Conservation (phyloP, 2,113 vertebrate species). For the Semicossyphus pulcher region DNA sequence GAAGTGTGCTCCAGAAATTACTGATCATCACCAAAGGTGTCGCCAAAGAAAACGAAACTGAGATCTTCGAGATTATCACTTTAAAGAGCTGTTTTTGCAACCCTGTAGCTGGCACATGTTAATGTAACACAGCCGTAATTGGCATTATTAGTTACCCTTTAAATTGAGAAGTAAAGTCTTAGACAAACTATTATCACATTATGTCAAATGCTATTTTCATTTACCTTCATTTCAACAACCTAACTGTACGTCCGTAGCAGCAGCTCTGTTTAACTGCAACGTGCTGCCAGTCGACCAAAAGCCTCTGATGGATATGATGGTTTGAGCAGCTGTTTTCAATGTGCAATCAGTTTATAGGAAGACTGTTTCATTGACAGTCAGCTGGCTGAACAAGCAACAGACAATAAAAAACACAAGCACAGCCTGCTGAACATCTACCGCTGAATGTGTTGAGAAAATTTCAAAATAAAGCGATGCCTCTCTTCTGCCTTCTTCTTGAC, state of each 20-base stretch:
- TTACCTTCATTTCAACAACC: background rate
- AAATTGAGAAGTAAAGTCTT: background rate
- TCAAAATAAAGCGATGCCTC: too few species aligned
- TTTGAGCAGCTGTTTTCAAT: slow-evolving; percentile 21
- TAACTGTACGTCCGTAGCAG: background rate
- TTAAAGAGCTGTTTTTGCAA: too few species aligned
- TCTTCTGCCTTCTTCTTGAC: too few species aligned
- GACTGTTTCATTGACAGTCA: background rate
- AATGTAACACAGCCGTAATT: background rate
- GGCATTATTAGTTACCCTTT: background rate
- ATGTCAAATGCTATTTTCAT: background rate
- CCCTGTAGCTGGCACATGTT: too few species aligned
- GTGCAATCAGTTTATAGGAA: background rate
- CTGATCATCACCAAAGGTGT: too few species aligned
- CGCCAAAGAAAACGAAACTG: too few species aligned
- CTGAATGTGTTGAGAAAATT: background rate
- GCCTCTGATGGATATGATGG: background rate
- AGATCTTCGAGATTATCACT: too few species aligned
- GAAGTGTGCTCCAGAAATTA: too few species aligned
- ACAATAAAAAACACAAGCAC: background rate
- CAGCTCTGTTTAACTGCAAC: background rate
- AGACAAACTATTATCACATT: background rate
- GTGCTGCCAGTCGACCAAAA: background rate
- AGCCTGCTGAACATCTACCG: background rate
- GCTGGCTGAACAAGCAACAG: slow-evolving; percentile 1